phyloP scores from a whole-genome alignment of 2,888 invertebrate species.

The Odiellus spinosus region DNA sequence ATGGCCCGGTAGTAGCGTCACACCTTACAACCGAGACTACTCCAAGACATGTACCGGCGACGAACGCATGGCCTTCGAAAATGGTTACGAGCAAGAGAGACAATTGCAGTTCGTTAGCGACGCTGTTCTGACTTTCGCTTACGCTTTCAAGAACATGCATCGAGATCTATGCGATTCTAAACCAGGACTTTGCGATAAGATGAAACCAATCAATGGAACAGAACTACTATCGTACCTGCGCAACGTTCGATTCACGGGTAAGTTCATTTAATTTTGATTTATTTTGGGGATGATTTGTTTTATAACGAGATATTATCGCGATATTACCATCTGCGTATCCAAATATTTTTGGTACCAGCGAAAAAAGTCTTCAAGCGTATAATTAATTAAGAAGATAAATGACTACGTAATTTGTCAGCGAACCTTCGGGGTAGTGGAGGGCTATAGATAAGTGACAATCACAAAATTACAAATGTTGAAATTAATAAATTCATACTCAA shows the following conservation, averaged over 20 bases:
- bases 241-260: conserved; percentile 75
- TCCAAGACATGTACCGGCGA: conserved; percentile 52
- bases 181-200: conserved; percentile 57
- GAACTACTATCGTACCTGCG: conserved; percentile 65
- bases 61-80: conserved; percentile 53
- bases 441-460: no score
- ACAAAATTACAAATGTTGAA: no score
- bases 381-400: no score
- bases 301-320: no score
- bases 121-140: conserved; percentile 86
- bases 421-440: no score
- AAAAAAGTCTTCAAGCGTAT: no score
- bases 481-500: no score
- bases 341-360: no score
- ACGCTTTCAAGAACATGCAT: conserved; percentile 73
- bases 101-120: conserved; percentile 93
- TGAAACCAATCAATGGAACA: conserved; percentile 77
- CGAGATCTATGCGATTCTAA: conserved; percentile 54
- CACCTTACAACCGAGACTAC: conserved; percentile 65
- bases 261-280: conserved; percentile 20
- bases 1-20: conserved; percentile 52
- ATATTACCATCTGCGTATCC: no score
- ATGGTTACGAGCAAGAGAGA: conserved; percentile 65
- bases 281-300: no score
- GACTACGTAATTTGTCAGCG: no score